Conservation (phyloP, 2,797 vertebrate species). For the Lutra lutra region DNA sequence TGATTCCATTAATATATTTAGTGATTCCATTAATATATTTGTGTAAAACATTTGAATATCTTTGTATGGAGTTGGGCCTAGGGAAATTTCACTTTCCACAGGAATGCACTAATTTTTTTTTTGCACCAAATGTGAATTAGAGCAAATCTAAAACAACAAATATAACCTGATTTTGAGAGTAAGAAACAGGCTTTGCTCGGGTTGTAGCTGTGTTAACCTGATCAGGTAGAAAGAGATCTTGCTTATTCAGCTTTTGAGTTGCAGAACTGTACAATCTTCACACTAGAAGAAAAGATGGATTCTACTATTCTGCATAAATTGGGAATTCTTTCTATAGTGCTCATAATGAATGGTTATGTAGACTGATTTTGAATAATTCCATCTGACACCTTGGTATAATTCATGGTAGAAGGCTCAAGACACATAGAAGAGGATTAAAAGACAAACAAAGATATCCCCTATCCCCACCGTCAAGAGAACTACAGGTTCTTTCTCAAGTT, state of each 20-base stretch:
- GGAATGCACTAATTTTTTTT: neutral
- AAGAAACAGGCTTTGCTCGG: neutral
- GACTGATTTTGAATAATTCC: neutral
- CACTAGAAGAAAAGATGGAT: neutral
- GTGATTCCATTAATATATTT: neutral
- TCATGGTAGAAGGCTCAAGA: neutral
- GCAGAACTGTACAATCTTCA: neutral
- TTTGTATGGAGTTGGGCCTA: neutral
- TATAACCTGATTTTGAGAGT: neutral
- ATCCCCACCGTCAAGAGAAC: neutral
- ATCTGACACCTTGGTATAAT: neutral
- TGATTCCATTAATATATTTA: neutral
- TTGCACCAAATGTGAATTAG: neutral
- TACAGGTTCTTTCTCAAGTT: neutral
- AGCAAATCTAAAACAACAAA: constrained; percentile 46
- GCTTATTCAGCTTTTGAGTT: neutral
- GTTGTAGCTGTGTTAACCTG: neutral
- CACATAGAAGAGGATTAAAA: neutral
- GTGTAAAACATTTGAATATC: constrained; percentile 11
- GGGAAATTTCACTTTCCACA: neutral
- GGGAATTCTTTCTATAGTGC: neutral
- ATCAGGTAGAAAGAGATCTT: neutral
- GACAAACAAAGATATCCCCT: neutral
- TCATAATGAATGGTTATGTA: neutral
- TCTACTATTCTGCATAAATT: neutral